These are phyloP conservation scores for Palythoa caribaeorum DNA, from an alignment of 92 coral and sea anemone genomes.

Conservation along the genomic window DNA sequence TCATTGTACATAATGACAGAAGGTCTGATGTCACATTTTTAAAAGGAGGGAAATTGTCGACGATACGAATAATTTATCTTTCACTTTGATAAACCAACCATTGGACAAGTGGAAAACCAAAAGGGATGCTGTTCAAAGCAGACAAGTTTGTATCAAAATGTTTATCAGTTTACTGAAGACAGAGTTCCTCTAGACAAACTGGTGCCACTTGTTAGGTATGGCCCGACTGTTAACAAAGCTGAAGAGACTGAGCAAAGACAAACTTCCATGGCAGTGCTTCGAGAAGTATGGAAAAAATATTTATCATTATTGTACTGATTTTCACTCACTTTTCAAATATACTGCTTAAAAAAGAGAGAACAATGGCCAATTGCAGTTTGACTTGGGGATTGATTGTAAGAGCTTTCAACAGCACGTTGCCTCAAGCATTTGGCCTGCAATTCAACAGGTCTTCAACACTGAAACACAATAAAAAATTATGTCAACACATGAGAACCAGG, in stretches of 20 bases:
- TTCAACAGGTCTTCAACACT: slow-evolving; percentile 37
- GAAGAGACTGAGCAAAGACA: slow-evolving; percentile 20
- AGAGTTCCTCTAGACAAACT: slow-evolving; percentile 19
- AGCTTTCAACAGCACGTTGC: slow-evolving; percentile 32
- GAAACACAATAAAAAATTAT: slow-evolving; percentile 46
- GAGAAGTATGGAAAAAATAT: slow-evolving; percentile 12
- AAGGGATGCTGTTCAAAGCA: too few relatives aligned
- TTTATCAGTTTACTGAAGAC: not conserved
- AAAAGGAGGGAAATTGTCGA: slow-evolving; percentile 38
- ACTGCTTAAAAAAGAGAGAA: slow-evolving; percentile 43
- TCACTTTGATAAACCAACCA: slow-evolving; percentile 1
- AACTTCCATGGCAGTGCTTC: not conserved
- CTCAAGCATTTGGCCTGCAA: slow-evolving; percentile 50
- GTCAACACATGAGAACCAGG: slow-evolving; percentile 36
- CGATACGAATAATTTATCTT: slow-evolving; percentile 23
- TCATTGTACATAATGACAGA: slow-evolving; percentile 44
- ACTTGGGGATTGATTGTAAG: slow-evolving; percentile 15
- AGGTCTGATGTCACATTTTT: slow-evolving; percentile 59
- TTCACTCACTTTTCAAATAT: slow-evolving; percentile 42
- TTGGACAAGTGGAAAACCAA: not conserved
- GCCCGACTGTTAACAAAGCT: slow-evolving; percentile 67
- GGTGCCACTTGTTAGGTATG: slow-evolving; percentile 49
- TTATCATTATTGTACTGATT: slow-evolving; percentile 29
- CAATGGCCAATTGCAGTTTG: not conserved
- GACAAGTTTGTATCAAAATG: not conserved